A percentile compares a stretch with the other conserved stretches of the same genome.
These are phyloP conservation scores for Acrocephalus kingi DNA, from an alignment of 2,113 vertebrate genomes.

Conservation along the genomic window DNA sequence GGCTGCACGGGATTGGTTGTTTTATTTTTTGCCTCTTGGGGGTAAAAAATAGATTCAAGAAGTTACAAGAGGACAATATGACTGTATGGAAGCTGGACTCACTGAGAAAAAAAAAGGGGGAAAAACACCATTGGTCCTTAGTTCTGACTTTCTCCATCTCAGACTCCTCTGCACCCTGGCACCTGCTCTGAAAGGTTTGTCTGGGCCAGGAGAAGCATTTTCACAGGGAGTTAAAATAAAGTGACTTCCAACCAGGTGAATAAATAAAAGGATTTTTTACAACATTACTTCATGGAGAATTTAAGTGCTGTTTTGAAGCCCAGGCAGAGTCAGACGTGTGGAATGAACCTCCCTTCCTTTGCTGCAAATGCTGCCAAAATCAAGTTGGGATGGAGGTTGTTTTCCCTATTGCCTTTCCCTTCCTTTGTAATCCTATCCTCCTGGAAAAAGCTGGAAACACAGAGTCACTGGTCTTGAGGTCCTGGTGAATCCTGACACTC, in stretches of 20 bases:
- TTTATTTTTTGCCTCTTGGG: not conserved
- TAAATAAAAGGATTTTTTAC: not conserved
- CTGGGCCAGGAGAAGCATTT: not conserved
- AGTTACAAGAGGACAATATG: not conserved
- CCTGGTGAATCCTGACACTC: not conserved
- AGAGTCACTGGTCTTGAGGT: not conserved
- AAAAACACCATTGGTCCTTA: rapidly evolving
- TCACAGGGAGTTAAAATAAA: not conserved
- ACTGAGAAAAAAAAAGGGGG: not conserved
- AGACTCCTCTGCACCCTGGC: rapidly evolving
- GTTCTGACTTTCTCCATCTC: not conserved
- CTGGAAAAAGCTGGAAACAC: not conserved
- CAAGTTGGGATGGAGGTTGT: not conserved
- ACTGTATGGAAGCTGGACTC: not conserved
- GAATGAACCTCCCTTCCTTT: not conserved
- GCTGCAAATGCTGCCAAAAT: not conserved
- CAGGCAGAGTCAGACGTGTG: not conserved
- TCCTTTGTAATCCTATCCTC: not conserved
- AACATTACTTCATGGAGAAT: not conserved
- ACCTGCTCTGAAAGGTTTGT: not conserved
- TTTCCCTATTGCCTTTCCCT: not conserved
- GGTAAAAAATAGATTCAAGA: not conserved
- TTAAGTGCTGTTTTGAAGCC: not conserved
- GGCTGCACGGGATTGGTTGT: not conserved
- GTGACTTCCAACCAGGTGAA: not conserved